Percentiles rank a stretch among this genome's conserved stretches.
phyloP scores from a whole-genome alignment of 2,888 invertebrate genomes.

The Oscheius sp. region DNA sequence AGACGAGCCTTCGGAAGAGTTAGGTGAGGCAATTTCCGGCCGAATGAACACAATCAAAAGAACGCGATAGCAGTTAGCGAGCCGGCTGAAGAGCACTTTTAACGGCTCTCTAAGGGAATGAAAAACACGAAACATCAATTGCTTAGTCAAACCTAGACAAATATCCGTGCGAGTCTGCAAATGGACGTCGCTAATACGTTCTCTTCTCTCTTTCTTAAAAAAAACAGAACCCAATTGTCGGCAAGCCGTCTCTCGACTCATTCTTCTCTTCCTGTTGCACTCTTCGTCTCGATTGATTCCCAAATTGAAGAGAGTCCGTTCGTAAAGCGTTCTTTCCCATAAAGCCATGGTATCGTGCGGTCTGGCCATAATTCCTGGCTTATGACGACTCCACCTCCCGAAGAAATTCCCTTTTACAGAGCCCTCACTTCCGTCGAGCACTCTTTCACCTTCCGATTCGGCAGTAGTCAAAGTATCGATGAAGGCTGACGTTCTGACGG shows the following conservation, averaged over 20 bases:
- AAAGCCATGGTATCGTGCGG: conserved; percentile 11
- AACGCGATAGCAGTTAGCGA: conserved; percentile 1
- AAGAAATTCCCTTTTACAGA: not conserved
- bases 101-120: conserved; percentile 12
- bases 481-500: conserved; percentile 27
- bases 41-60: conserved; percentile 12
- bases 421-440: not conserved
- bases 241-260: not conserved
- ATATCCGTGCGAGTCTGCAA: not conserved
- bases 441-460: conserved; percentile 5
- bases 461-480: conserved; percentile 16
- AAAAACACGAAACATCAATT: conserved; percentile 6
- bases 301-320: not conserved
- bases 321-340: conserved; percentile 3
- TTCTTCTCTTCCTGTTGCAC: not conserved
- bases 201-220: too few species aligned
- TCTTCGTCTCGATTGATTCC: not conserved
- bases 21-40: conserved; percentile 16
- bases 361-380: conserved; percentile 19
- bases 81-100: not conserved
- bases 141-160: too few species aligned
- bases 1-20: conserved; percentile 40
- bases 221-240: not conserved
- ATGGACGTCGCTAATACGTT: conserved; percentile 12
- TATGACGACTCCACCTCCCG: conserved; percentile 7